Evolutionary conservation across 2,888 invertebrate species (phyloP).

Genomic region (Steinernema hermaphroditum): DNA sequence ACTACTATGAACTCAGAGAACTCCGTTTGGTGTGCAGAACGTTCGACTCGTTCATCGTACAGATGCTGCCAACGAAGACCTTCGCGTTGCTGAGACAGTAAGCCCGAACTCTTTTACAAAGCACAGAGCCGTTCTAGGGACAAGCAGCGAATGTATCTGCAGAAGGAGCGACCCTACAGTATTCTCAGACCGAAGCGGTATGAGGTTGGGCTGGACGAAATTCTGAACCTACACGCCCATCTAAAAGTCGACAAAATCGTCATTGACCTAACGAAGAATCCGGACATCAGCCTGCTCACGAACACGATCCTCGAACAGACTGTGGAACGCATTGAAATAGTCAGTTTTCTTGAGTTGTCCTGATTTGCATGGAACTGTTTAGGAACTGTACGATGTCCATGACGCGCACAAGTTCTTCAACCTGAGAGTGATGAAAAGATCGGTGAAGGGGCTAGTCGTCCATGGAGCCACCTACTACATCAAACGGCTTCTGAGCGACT

Average conservation of each 20-base stretch:
- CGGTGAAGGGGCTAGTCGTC: slow-evolving; percentile 7
- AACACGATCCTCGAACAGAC: slow-evolving; percentile 8
- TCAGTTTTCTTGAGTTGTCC: not conserved
- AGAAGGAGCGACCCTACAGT: slow-evolving; percentile 10
- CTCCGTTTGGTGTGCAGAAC: slow-evolving; percentile 9
- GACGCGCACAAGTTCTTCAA: slow-evolving; percentile 28
- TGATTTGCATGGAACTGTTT: not conserved
- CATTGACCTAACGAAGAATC: slow-evolving; percentile 10
- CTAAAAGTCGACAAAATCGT: not conserved
- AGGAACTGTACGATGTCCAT: slow-evolving; percentile 16
- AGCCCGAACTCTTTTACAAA: not conserved
- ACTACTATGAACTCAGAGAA: slow-evolving; percentile 15
- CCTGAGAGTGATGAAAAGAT: not conserved
- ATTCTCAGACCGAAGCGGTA: not conserved
- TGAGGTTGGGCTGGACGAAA: not conserved
- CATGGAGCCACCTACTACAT: slow-evolving; percentile 22
- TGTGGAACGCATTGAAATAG: slow-evolving; percentile 3
- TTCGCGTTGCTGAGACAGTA: not conserved
- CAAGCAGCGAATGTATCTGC: slow-evolving; percentile 14
- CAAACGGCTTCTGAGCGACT: slow-evolving; percentile 7
- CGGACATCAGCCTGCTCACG: not conserved
- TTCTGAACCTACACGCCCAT: not conserved
- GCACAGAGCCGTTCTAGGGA: not conserved
- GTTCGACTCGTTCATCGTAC: slow-evolving; percentile 11
- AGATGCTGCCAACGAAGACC: slow-evolving; percentile 1